Base-by-base conservation (phyloP, 2,113 vertebrate species). In the Athene cunicularia region DNA sequence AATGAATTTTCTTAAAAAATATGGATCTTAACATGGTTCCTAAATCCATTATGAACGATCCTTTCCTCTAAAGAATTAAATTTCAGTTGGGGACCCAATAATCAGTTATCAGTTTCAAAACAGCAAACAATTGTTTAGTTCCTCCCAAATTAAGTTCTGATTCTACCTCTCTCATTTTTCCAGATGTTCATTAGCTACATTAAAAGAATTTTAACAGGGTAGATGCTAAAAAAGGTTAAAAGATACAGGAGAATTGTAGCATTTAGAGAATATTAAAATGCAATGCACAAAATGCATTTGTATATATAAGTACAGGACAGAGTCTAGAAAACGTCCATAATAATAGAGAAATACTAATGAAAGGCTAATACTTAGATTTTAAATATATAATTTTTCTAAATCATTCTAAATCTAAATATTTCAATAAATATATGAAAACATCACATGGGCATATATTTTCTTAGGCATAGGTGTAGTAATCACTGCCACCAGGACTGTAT, bases 211-310 rank as follows among this genome's bases (percentile, higher is more conserved):
- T 59, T 86, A 94, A 58, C 20, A n/a, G n/a, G 75, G 35, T 55
- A 81, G 67, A 73, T 83, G 26, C 76, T 86, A 71, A 70, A 95
- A 95, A 63, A 17, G 15, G 77, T 86, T 95, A 63, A 88, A 92
- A 91, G n/a, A 58, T 37, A 76, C 21, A 22, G 71, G 16, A 77
- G 39, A 93, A 41, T 11, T 53, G 24, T 72, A 53, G 37, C 27
- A 32, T 77, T 88, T 58, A 35, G 26, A 88, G 50, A 56, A 27
- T 3, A 80, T 84, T 80, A 49, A 85, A 93, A 88, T 71, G 11
- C 27, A 90, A 49, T 26, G 7, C 66, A 52, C 68, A 43, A 87
- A 71, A 84, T 41, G 11, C 74, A 16, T 59, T 30, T 71, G 26
- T 47, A 47, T 43, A 52, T 67, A 47, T n/a, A 88, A 66, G 82